Evolutionary conservation across 2,888 invertebrate species (phyloP), one percentile per base, ranked within the genome.

Genomic region (Bhutanitis thaidina): DNA sequence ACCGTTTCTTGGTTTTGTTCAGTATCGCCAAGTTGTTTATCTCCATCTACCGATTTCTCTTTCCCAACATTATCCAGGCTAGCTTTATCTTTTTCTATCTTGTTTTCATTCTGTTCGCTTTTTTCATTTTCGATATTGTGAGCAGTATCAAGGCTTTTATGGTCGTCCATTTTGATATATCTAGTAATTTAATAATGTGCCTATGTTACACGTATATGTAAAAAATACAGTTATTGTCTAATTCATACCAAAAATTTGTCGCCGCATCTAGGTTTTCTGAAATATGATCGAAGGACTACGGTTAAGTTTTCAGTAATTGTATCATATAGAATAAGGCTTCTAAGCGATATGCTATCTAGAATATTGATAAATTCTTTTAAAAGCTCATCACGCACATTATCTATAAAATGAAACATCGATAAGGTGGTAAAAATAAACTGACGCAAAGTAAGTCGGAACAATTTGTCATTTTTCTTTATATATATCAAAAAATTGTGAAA

Each of bases 241-340:
- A 7, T 39, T 81, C 70, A 85, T 57, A 84, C 83, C 53, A 80
- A 60, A 60, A 69, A 77, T 32, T 75, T 72, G 56, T 86, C 80
- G 50, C 71, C 69, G 51, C 76, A 69, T 78, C 74, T 70, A 48
- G 74, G 74, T 57, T 72, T 79, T 25, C 67, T 67, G 39, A 85
- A 74, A 14, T 79, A 68, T 52, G 62, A 61, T 40, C 85, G 73
- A 8, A 85, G 60, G 39, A 75, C 66, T 39, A 68, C 47, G 32
- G 77, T 82, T 55, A 86, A 63, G 58, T 82, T 83, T 53, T 71
- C 77, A 7, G 83, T 85, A 56, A 86, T 82, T 71, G 70, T 78
- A 55, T 80, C 77, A 74, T 81, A 84, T 35, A 85, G 62, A 54
- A 55, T 63, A 25, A 77, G 67, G 57, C 80, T 83, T 59, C 67